These are phyloP conservation scores for Cremastinae sp. DNA, from an alignment of 2,888 invertebrate genomes.

Conservation along the genomic window DNA sequence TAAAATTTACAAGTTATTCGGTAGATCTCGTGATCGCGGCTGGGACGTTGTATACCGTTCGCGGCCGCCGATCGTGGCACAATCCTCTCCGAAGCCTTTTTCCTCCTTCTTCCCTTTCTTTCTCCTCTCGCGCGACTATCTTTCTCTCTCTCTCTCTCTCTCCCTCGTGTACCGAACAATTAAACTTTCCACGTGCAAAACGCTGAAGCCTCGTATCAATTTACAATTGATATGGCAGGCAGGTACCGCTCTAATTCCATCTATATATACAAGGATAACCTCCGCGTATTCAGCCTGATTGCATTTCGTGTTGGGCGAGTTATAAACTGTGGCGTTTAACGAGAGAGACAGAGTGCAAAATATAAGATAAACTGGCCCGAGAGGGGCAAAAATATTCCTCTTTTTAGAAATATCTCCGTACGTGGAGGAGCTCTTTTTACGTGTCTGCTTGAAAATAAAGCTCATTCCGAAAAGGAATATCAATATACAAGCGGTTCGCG, in stretches of 20 bases:
- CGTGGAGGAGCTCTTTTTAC: neutral
- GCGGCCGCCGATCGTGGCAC: slow-evolving; percentile 48
- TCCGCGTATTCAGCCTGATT: slow-evolving; percentile 33
- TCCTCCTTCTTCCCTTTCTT: slow-evolving; percentile 38
- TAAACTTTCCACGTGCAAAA: slow-evolving; percentile 63
- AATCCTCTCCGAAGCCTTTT: slow-evolving; percentile 38
- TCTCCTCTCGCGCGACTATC: neutral
- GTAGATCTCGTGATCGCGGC: slow-evolving; percentile 63
- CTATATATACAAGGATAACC: slow-evolving; percentile 9
- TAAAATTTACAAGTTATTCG: slow-evolving; percentile 65
- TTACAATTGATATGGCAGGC: slow-evolving; percentile 66
- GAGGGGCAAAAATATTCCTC: slow-evolving; percentile 38
- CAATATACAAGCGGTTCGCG: slow-evolving; percentile 37
- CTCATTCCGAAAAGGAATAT: slow-evolving; percentile 32
- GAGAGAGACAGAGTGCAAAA: slow-evolving; percentile 46
- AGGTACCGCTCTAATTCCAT: slow-evolving; percentile 52
- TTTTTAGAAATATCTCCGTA: slow-evolving; percentile 46
- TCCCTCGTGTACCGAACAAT: slow-evolving; percentile 54
- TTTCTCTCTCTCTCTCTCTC: slow-evolving; percentile 71
- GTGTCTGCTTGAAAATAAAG: neutral
- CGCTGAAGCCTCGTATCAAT: slow-evolving; percentile 62
- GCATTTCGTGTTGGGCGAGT: slow-evolving; percentile 53
- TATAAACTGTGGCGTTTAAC: slow-evolving; percentile 48
- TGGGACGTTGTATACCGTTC: slow-evolving; percentile 50
- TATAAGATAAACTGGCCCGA: slow-evolving; percentile 29